Percentiles rank a stretch among this genome's conserved stretches.
phyloP scores from a whole-genome alignment of 2,797 vertebrate species.

The Phoebastria nigripes region DNA sequence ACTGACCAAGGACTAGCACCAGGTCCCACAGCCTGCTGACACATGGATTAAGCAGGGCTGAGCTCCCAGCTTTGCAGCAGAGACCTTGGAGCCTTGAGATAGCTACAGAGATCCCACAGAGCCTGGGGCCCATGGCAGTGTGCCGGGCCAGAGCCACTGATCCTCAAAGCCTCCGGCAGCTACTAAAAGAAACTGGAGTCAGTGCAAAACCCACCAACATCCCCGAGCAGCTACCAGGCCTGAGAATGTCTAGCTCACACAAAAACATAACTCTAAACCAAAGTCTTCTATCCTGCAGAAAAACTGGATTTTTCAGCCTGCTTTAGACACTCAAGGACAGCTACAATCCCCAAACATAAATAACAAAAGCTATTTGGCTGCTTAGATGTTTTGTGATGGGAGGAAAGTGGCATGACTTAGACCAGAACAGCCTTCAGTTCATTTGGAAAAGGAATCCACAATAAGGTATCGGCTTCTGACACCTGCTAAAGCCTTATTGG shows the following conservation, averaged over 20 bases:
- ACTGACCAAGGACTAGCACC: not conserved
- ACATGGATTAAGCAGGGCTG: not conserved
- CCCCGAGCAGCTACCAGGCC: not conserved
- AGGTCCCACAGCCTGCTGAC: not conserved
- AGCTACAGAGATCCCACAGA: not conserved
- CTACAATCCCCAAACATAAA: not conserved
- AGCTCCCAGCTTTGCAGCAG: not conserved
- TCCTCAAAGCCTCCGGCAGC: not conserved
- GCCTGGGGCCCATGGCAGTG: accelerated
- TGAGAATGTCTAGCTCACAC: not conserved
- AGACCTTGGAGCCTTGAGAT: not conserved
- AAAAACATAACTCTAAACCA: not conserved
- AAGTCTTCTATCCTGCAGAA: not conserved
- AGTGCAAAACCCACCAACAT: not conserved
- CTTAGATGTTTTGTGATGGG: not conserved
- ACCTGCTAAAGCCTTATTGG: not conserved
- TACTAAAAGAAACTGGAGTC: not conserved
- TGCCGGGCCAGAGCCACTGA: not conserved
- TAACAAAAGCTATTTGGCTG: not conserved
- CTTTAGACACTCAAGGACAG: not conserved
- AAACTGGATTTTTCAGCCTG: not conserved
- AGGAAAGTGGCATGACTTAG: not conserved
- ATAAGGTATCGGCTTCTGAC: not conserved
- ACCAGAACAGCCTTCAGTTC: not conserved
- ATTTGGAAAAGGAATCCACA: not conserved